Base-by-base conservation (phyloP, 2,113 vertebrate species). In the Podilymbus podiceps region DNA sequence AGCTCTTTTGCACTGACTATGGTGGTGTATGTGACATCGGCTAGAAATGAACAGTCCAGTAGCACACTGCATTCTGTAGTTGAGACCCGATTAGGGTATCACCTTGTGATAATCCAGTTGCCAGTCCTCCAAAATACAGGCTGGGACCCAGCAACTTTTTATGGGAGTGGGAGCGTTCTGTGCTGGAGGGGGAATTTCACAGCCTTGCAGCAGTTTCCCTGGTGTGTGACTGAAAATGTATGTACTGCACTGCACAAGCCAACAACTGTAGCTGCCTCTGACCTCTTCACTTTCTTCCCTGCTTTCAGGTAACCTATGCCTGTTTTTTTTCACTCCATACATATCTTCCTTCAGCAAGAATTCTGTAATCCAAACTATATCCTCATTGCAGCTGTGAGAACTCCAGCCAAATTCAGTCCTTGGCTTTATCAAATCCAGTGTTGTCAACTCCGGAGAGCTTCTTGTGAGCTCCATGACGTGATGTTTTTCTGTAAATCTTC, bases 381-480 rank as follows among this genome's bases (percentile, higher is more conserved):
- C 2, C 78, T 83, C n/a, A 46, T 19, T 58, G 66, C 28, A 88
- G 59, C 59, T 88, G 46, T 53, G 75, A 47, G 50, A 93, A 77
- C 38, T 90, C 82, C 2, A 6, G 44, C 40, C 64, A 80, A 78
- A 42, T 38, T 66, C 72, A 67, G n/a, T 31, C 33, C 35, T 59
- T 58, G n/a, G 33, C 66, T 93, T 85, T 77, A 88, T 89, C 20
- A 87, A 84, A 89, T 33, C n/a, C 42, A 81, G 69, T 14, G 15
- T 42, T 68, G 79, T 47, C 64, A 90, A 5, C 56, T 55, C 35
- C 11, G 33, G 12, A 74, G 71, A 68, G 46, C 35, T 68, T 83
- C 52, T 80, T 0, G 0, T 56, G 86, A 86, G 50, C 31, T 62
- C 27, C 22, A 22, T 0, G 2, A 62, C 1, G 9, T 28, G 46